Evolutionary conservation across 2,113 vertebrate genomes (phyloP).

Genomic region (Heptranchias perlo): DNA sequence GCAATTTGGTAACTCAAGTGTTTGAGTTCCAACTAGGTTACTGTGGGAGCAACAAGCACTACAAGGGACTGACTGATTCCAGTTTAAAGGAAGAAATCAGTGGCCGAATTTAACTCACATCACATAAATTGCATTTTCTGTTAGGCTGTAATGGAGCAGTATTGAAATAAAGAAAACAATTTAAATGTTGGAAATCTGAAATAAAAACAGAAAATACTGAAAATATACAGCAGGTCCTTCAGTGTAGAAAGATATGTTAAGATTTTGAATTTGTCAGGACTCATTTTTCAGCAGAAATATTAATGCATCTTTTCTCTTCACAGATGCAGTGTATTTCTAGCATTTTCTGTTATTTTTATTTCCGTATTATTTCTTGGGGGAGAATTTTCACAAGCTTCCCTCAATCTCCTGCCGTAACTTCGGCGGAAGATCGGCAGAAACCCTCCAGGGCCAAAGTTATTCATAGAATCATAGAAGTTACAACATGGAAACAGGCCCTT

Average conservation of each 20-base stretch:
- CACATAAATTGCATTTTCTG: neutral
- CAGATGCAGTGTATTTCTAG: neutral
- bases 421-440: no score
- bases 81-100: neutral
- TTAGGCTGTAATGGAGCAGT: neutral
- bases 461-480: no score
- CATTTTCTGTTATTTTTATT: neutral
- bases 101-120: neutral
- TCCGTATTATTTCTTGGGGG: neutral
- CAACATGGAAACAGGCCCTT: no score
- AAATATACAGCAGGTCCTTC: neutral
- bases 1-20: neutral
- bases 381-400: neutral
- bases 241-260: neutral
- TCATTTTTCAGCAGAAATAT: neutral
- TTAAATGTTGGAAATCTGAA: neutral
- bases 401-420: neutral
- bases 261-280: neutral
- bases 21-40: neutral
- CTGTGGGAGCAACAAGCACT: neutral
- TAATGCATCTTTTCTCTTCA: no score
- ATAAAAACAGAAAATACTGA: neutral
- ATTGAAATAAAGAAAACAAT: conserved; percentile 5
- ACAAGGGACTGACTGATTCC: neutral
- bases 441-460: no score